These are phyloP conservation scores for Trachops cirrhosus DNA, from an alignment of 2,797 vertebrate species.

Conservation along the genomic window DNA sequence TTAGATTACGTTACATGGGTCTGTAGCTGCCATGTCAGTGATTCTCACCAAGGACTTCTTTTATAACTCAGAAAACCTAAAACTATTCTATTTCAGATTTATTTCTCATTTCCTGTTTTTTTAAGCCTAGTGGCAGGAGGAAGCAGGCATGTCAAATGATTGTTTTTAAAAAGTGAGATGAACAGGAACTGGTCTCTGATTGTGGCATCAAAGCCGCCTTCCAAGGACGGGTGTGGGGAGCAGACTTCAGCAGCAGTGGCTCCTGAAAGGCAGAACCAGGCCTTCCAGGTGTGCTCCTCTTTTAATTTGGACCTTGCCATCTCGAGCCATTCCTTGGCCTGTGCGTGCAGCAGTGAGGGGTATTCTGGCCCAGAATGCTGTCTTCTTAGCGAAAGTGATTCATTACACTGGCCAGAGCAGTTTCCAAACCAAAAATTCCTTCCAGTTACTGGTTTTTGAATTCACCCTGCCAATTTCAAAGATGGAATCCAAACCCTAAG, in stretches of 20 bases:
- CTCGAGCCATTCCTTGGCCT: not conserved
- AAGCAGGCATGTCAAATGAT: not conserved
- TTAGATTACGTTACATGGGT: not conserved
- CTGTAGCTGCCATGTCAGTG: not conserved
- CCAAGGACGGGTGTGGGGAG: not conserved
- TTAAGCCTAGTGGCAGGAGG: not conserved
- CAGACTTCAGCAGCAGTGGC: not conserved
- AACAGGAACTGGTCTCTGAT: not conserved
- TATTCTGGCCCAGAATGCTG: not conserved
- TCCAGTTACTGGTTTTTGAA: not conserved
- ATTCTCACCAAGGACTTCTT: not conserved
- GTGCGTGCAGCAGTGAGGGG: not conserved
- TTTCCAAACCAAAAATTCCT: not conserved
- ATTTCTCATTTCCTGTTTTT: not conserved
- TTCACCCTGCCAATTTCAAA: not conserved
- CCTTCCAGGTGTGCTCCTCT: not conserved
- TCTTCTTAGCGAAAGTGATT: slow-evolving; percentile 34
- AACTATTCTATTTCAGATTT: not conserved
- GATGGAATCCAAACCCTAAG: not conserved
- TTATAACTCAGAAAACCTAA: slow-evolving; percentile 15
- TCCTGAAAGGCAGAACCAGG: not conserved
- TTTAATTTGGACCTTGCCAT: not conserved
- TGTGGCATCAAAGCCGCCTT: not conserved
- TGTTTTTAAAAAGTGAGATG: not conserved
- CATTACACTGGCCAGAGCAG: not conserved